phyloP scores from a whole-genome alignment of 2,888 invertebrate species.

The Tipula helvola region DNA sequence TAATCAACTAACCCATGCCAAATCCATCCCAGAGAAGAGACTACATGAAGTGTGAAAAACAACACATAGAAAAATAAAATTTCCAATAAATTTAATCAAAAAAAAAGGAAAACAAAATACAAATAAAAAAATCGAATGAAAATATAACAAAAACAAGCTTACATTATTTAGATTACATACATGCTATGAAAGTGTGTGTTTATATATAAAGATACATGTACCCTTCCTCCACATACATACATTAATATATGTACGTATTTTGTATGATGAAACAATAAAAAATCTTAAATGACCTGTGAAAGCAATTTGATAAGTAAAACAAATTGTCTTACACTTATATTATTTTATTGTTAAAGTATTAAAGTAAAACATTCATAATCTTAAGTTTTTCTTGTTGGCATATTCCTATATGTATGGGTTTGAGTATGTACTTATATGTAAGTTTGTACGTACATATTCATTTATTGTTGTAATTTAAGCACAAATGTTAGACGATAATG shows the following conservation, averaged over 20 bases:
- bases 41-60: background rate
- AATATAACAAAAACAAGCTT: background rate
- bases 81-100: background rate
- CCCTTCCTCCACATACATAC: background rate
- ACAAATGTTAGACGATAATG: background rate
- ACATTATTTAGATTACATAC: background rate
- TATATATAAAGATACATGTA: background rate
- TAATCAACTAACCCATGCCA: background rate
- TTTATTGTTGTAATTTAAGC: background rate
- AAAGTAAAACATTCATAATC: background rate
- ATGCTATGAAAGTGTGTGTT: background rate
- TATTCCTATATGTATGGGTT: background rate
- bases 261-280: background rate
- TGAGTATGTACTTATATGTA: background rate
- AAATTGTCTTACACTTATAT: background rate
- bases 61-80: background rate
- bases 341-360: conserved; percentile 4
- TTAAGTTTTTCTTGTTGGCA: background rate
- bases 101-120: background rate
- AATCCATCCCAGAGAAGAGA: background rate
- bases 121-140: background rate
- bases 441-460: background rate
- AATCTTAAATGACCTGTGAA: conserved; percentile 4
- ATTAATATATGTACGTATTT: background rate
- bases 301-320: background rate